Conservation (phyloP, 2,888 invertebrate genomes). For the Spilosoma lubricipeda region DNA sequence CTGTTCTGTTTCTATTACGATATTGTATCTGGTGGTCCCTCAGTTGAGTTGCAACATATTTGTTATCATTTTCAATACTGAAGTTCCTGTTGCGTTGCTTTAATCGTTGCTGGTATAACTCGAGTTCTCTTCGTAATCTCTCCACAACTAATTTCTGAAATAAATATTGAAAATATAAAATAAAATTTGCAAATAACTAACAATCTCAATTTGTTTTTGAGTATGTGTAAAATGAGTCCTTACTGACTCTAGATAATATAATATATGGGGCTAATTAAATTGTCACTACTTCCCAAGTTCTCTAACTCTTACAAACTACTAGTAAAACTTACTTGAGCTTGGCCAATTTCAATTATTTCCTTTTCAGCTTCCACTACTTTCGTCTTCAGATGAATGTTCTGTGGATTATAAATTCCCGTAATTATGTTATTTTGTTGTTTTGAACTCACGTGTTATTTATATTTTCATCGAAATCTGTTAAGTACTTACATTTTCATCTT, state of each 20-base stretch:
- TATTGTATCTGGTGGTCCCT: slow-evolving; percentile 78
- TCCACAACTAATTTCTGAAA: slow-evolving; percentile 86
- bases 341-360: slow-evolving; percentile 86
- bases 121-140: slow-evolving; percentile 84
- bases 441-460: too few relatives aligned
- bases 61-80: slow-evolving; percentile 78
- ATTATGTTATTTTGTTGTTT: not conserved
- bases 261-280: not conserved
- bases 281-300: not conserved
- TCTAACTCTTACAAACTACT: not conserved
- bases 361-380: slow-evolving; percentile 87
- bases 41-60: slow-evolving; percentile 79
- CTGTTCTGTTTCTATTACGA: slow-evolving; percentile 68
- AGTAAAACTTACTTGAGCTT: slow-evolving; percentile 84
- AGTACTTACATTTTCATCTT: slow-evolving; percentile 83
- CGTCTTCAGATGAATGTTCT: slow-evolving; percentile 83
- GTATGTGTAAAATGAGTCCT: too few relatives aligned
- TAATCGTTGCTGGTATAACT: slow-evolving; percentile 82
- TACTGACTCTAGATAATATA: too few relatives aligned
- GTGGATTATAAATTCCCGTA: slow-evolving; percentile 53
- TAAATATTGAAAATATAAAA: not conserved
- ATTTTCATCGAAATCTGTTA: not conserved
- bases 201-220: too few relatives aligned
- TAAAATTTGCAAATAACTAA: too few relatives aligned
- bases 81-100: slow-evolving; percentile 78